These are phyloP conservation scores for Turnix velox DNA, from an alignment of 2,113 vertebrate genomes.

Conservation along the genomic window DNA sequence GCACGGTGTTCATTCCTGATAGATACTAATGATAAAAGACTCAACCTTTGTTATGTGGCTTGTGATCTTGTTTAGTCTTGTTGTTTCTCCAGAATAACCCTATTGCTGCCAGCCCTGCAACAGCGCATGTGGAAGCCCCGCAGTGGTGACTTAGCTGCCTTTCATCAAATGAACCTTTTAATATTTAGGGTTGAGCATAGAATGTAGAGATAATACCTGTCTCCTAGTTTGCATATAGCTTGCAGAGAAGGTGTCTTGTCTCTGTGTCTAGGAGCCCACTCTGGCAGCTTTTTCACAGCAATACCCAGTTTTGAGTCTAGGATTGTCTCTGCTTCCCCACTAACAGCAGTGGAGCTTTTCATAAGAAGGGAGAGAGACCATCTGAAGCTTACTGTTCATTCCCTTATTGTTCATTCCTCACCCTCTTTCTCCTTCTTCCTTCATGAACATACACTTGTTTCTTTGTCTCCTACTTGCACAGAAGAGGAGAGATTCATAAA, in stretches of 20 bases:
- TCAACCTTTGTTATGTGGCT: background rate
- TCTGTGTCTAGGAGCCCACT: background rate
- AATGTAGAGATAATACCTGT: background rate
- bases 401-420: background rate
- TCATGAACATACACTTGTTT: background rate
- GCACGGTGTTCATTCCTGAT: background rate
- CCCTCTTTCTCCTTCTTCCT: background rate
- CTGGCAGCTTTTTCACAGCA: background rate
- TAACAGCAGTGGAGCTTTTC: background rate
- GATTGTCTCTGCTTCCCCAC: background rate
- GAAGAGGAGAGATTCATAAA: background rate
- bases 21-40: background rate
- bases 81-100: background rate
- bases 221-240: background rate
- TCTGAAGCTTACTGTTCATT: background rate
- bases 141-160: background rate
- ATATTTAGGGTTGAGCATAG: background rate
- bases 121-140: background rate
- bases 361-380: fast-evolving
- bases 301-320: background rate
- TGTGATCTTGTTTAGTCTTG: background rate
- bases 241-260: fast-evolving
- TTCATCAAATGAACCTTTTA: background rate
- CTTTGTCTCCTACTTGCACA: background rate
- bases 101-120: background rate